Evolutionary conservation across 92 coral and sea anemone species (phyloP), one percentile per base, ranked within the genome.

Genomic region (Porites cylindrica): DNA sequence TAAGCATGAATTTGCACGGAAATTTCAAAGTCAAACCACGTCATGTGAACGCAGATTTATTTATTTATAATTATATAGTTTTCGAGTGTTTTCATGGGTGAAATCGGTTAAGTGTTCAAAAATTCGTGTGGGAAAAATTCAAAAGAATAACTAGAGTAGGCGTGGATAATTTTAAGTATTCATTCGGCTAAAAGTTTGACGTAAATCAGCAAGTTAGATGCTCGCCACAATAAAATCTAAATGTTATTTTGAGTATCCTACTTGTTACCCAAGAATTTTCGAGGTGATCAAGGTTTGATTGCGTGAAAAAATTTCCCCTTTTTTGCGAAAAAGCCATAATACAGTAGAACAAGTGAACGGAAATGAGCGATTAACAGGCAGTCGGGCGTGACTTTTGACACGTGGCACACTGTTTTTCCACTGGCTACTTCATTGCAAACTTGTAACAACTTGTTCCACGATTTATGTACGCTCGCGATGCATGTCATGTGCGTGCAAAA

Each of bases 101-200:
- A 82, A 60, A 70, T 70, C 70, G 8, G 12, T 63, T 66, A 43
- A 83, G 81, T 83, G 63, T 4, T 60, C 10, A 4, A 51, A 51
- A 75, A 51, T 62, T 83, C 80, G 19, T 51, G 78, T 75, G 81
- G 81, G 81, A 83, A 83, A 82, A 73, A 32, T 70, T 59, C 29
- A 52, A 70, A 32, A 51, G 38, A 70, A 4, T 59, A 26, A 60
- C 26, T 54, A 53, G 47, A 38, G 60, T 32, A 18, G 86, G 61
- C 77, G 69, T 47, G 24, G 59, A 82, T 26, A 29, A 58, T 56
- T 26, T 9, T 21, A 68, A 53, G 69, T 8, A 82, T 71, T 56
- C 5, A 23, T 70, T 43, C 38, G 70, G 26, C 70, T 6, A 63
- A 64, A 29, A 70, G 58, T 19, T 1, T 82, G 52, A 70, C 51